Base-by-base conservation (phyloP, 2,113 vertebrate species). In the Eretmochelys imbricata region DNA sequence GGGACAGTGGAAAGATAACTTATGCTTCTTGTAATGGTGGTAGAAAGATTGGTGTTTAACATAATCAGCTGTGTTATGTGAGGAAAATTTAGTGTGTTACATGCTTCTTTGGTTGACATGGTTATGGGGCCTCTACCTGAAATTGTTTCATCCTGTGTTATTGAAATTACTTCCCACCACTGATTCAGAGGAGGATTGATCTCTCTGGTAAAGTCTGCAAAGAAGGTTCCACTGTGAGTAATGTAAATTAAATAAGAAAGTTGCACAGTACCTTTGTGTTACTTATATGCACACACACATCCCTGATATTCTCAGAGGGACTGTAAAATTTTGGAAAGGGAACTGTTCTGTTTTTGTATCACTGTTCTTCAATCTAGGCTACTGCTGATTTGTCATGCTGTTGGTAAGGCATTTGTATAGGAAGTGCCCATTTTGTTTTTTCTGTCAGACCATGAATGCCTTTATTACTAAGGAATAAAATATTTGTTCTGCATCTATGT, bases 121-220 rank as follows among this genome's bases (percentile, higher is more conserved):
- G 69, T 54, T 62, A 14, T 31, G 57, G 62, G 49, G 1, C 88
- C 91, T 87, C 54, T 29, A 75, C 87, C n/a, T 90, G 42, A 72
- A 80, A 38, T n/a, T 46, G 25, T 50, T 80, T 89, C 11, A 84
- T 5, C 14, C 1, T 10, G 0, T 46, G 42, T 53, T 35, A 65
- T 88, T 35, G 13, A 80, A 93, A 89, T 53, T 94, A 8, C 16
- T 89, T 55, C 93, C 22, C 54, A 50, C 80, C n/a, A 27, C n/a
- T 80, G 20, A 88, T 94, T 93, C 89, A 89, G 72, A 75, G 55
- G 78, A 86, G 78, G 29, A 51, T 57, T 89, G 51, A 84, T 94
- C 6, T 80, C n/a, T 55, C 0, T 55, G 2, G n/a, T 76, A 46
- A 1, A 59, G 49, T 2, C 10, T 84, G 16, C 81, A 54, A 89